Evolutionary conservation across 2,113 vertebrate species (phyloP), one percentile per base, ranked within the genome.

Genomic region (Colaptes auratus): DNA sequence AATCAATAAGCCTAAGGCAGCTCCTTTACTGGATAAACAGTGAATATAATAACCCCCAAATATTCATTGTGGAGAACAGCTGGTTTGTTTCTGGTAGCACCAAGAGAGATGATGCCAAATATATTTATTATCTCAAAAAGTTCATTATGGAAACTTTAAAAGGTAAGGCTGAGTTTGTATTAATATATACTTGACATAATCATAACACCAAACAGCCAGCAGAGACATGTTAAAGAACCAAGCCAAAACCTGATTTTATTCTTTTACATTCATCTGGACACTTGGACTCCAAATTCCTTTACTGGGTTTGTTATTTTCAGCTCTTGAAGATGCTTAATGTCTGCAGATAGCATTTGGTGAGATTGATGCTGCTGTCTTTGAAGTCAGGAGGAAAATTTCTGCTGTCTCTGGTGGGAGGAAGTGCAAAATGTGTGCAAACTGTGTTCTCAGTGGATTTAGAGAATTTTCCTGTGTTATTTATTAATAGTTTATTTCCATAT

Each of bases 11-110:
- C 96, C 97, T 99, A 90, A 98, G 99, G 89, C 99, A 98, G 96
- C 97, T 99, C 60, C 98, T 99, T 25, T 99, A 98, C 97, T 99
- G 99, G 99, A 98, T 99, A 94, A 98, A 95, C 64, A 97, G 93
- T 3, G 99, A 99, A 97, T 99, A 99, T 87, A 98, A 99, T 97
- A 98, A 97, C 50, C 99, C 99, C 3, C 97, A 97, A 35, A 98
- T 99, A 96, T 99, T 99, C 86, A 98, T 99, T 95, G 99, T 99
- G 96, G 99, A 99, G 96, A 99, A 98, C n/a, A 98, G 99, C n/a
- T 99, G 99, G 99, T 99, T 98, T 25, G 98, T 99, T 87, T 98
- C 98, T 15, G 98, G 98, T 35, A 98, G 96, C 81, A 99, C 98
- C 56, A 98, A 98, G 94, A 98, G 97, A n/a, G 98, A 99, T 91